These are phyloP conservation scores for Halictus quadricinctus DNA, from an alignment of 2,888 invertebrate species.

Conservation along the genomic window DNA sequence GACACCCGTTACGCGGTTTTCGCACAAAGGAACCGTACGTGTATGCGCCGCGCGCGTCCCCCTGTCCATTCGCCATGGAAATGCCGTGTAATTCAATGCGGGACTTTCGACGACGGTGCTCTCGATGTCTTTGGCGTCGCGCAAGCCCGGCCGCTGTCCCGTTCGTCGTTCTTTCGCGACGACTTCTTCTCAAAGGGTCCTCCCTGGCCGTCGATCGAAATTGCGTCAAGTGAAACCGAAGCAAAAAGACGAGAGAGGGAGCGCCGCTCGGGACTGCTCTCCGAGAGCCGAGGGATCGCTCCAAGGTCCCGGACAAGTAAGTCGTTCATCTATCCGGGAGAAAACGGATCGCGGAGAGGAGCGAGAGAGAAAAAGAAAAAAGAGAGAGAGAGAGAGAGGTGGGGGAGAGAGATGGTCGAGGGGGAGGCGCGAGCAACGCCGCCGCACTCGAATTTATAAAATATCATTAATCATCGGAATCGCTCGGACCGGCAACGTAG, in stretches of 20 bases:
- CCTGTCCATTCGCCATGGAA: constrained; percentile 75
- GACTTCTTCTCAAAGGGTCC: constrained; percentile 53
- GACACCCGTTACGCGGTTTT: constrained; percentile 68
- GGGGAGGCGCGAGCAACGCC: constrained; percentile 50
- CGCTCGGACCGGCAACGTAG: constrained; percentile 63
- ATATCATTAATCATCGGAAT: constrained; percentile 73
- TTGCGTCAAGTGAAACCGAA: constrained; percentile 57
- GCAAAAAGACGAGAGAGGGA: constrained; percentile 15
- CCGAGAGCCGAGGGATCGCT: neutral
- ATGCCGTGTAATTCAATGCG: constrained; percentile 74
- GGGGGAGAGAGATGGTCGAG: neutral
- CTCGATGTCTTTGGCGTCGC: constrained; percentile 72
- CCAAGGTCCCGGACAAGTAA: constrained; percentile 21
- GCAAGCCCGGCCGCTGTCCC: constrained; percentile 40
- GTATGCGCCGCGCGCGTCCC: constrained; percentile 63
- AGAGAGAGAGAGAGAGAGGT: constrained; percentile 5
- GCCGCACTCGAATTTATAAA: constrained; percentile 68
- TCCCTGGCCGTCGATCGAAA: constrained; percentile 51
- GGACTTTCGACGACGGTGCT: constrained; percentile 73
- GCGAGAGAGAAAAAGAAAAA: neutral
- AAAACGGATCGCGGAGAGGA: constrained; percentile 16
- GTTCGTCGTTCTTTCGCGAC: constrained; percentile 12
- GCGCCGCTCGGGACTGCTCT: neutral
- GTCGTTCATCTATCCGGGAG: constrained; percentile 26
- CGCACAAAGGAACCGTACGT: constrained; percentile 72